Evolutionary conservation across 2,113 vertebrate species (phyloP), one percentile per base, ranked within the genome.

Genomic region (Sander lucioperca): DNA sequence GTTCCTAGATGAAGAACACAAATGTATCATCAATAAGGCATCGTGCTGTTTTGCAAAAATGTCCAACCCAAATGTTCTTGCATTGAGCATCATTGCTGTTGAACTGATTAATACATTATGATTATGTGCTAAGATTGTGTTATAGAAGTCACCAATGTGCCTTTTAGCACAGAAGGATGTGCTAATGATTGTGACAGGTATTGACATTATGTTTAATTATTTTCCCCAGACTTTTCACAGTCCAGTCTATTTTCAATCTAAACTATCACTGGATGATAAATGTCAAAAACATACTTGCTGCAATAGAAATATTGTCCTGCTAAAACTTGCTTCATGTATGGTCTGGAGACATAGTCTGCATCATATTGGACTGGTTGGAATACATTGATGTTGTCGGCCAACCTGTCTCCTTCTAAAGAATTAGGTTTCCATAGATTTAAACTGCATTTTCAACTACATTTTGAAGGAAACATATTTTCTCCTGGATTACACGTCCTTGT

Each of bases 1-100:
- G 96, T 96, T 74, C 96, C 98, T 99, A 53, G 4, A 50, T 15
- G 33, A 50, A 51, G 13, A 51, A 51, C 18, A 27, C 13, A 45
- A n/a, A 45, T 12, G 45, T 9, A 18, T 25, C 61, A 51, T 16
- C 3, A 51, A n/a, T 43, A 23, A 47, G 10, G 53, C 36, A 45
- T 15, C 15, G 14, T 36, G 23, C 12, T 8, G 50, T n/a, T 63
- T 53, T 70, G 7, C 11, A 58, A 27, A 69, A 18, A 36, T 51
- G 4, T 51, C 43, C n/a, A 66, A n/a, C 4, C 19, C 11, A 48
- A 51, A 6, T 50, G 15, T 21, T 57, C 69, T 54, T 16, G 2
- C 27, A 50, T 43, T 66, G 43, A 74, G 39, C 61, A 66, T n/a
- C 30, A 18, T 13, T 16, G 13, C 16, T 43, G 5, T 33, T 54